phyloP scores from a whole-genome alignment of 2,113 vertebrate species.

The Myxocyprinus asiaticus region DNA sequence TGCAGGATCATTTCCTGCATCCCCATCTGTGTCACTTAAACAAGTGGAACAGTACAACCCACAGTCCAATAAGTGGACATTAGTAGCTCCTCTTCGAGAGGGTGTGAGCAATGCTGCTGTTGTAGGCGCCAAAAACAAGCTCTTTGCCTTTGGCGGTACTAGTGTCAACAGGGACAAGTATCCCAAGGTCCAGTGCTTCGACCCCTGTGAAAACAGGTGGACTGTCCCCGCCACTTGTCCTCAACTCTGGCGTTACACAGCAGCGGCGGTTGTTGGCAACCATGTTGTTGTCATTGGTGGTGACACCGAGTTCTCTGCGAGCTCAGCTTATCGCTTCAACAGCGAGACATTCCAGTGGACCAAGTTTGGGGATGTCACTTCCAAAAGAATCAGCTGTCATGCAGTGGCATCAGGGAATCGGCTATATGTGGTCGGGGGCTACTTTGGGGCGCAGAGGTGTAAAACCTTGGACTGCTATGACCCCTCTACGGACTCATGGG shows the following conservation, averaged over 20 bases:
- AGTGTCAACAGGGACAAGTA: slow-evolving; percentile 81
- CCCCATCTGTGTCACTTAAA: slow-evolving; percentile 83
- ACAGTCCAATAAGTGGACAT: slow-evolving; percentile 81
- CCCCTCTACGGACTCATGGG: slow-evolving; percentile 81
- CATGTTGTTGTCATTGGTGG: slow-evolving; percentile 82
- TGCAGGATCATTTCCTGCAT: slow-evolving; percentile 80
- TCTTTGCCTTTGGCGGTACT: slow-evolving; percentile 84
- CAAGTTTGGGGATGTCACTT: slow-evolving; percentile 80
- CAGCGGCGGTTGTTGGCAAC: slow-evolving; percentile 79
- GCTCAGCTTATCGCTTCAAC: slow-evolving; percentile 83
- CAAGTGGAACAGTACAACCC: slow-evolving; percentile 86
- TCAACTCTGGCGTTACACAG: slow-evolving; percentile 84
- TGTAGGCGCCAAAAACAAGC: slow-evolving; percentile 82
- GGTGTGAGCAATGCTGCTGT: slow-evolving; percentile 85
- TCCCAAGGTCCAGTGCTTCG: slow-evolving; percentile 84
- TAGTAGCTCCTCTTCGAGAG: slow-evolving; percentile 82
- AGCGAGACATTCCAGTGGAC: slow-evolving; percentile 86
- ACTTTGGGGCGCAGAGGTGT: slow-evolving; percentile 82
- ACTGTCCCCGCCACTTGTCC: slow-evolving; percentile 77
- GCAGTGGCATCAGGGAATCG: slow-evolving; percentile 82
- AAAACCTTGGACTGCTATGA: slow-evolving; percentile 87
- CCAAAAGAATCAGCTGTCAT: slow-evolving; percentile 82
- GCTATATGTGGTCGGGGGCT: slow-evolving; percentile 83
- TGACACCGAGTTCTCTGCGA: slow-evolving; percentile 83
- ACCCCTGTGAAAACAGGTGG: slow-evolving; percentile 81